Conservation (phyloP, 2,797 vertebrate genomes). For the Darevskia nairensis region DNA sequence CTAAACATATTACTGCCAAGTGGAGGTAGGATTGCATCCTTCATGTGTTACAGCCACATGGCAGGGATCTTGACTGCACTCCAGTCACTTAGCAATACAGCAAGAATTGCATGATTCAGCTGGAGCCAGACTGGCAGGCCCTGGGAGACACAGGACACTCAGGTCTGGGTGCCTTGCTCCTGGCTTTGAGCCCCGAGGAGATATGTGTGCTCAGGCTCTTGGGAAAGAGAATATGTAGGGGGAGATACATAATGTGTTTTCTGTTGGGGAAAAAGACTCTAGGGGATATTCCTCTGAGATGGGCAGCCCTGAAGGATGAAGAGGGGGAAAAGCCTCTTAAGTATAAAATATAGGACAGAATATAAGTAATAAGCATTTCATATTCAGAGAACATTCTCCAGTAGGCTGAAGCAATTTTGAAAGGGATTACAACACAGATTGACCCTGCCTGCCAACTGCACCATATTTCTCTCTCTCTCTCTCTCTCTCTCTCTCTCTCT, state of each 20-base stretch:
- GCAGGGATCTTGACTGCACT: not conserved
- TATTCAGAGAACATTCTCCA: not conserved
- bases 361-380: slow-evolving; percentile 2
- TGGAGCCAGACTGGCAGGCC: not conserved
- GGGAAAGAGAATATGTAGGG: not conserved
- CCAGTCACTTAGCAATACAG: not conserved
- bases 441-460: not conserved
- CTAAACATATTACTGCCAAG: not conserved
- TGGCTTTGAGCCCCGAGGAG: not conserved
- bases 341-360: not conserved
- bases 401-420: slow-evolving; percentile 4
- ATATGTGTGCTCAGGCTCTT: not conserved
- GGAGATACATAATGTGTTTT: not conserved
- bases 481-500: too few relatives aligned
- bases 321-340: not conserved
- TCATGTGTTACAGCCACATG: not conserved
- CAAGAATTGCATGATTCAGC: not conserved
- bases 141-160: not conserved
- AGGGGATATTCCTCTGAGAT: not conserved
- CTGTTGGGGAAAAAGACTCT: not conserved
- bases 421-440: not conserved
- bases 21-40: not conserved
- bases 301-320: not conserved
- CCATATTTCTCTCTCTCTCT: too few relatives aligned
- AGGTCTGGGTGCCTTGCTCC: not conserved